Evolutionary conservation across 2,113 vertebrate species (phyloP).

Genomic region (Colaptes auratus): DNA sequence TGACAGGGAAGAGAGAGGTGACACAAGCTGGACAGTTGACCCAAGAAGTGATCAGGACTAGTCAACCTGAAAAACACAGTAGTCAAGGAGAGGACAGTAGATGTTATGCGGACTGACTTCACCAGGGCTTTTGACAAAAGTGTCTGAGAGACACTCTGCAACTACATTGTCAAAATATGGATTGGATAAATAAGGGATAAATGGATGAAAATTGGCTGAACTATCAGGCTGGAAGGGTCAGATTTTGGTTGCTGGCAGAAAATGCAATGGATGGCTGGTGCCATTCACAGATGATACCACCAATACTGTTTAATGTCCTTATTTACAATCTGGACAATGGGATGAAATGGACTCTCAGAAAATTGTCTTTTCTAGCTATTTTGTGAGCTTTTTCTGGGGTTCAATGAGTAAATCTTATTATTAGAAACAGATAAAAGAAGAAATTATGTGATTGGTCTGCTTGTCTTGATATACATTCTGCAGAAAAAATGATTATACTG

Average conservation of each 20-base stretch:
- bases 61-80: neutral
- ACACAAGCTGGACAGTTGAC: neutral
- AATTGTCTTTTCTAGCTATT: neutral
- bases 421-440: neutral
- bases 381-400: neutral
- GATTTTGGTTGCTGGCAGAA: neutral
- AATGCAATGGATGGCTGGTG: rapidly evolving
- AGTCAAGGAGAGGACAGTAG: neutral
- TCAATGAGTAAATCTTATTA: neutral
- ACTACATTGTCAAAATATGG: rapidly evolving
- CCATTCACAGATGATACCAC: neutral
- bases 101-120: neutral
- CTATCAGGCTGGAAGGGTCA: neutral
- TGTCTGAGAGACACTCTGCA: neutral
- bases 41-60: neutral
- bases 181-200: neutral
- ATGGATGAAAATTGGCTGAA: neutral
- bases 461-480: neutral
- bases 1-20: neutral
- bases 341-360: neutral
- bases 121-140: neutral
- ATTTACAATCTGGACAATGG: neutral
- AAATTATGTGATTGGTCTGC: neutral
- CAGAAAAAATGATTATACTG: neutral
- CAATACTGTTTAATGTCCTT: neutral